phyloP scores from a whole-genome alignment of 2,113 vertebrate species.

The Caretta caretta region DNA sequence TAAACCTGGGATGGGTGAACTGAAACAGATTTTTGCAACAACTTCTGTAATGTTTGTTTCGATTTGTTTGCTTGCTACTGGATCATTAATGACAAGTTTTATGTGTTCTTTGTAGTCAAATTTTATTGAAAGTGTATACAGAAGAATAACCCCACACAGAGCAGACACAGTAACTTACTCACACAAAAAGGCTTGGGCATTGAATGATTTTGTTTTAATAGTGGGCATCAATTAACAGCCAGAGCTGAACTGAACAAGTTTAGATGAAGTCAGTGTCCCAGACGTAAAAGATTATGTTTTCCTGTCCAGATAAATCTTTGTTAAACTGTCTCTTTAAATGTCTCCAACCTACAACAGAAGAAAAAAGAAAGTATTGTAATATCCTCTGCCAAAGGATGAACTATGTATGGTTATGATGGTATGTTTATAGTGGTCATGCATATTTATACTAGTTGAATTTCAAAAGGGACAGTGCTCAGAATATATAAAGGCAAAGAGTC shows the following conservation, averaged over 20 bases:
- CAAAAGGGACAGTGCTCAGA: background rate
- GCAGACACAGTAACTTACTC: constrained; percentile 34
- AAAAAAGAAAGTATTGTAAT: constrained; percentile 45
- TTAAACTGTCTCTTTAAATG: constrained; percentile 61
- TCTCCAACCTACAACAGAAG: constrained; percentile 80
- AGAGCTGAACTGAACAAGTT: constrained; percentile 54
- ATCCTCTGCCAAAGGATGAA: constrained; percentile 4
- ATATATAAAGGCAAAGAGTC: background rate
- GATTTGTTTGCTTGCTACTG: background rate
- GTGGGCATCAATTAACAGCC: constrained; percentile 27
- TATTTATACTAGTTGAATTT: background rate
- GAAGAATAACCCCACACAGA: constrained; percentile 66
- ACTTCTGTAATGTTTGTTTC: background rate
- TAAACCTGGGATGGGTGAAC: background rate
- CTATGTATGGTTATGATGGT: background rate
- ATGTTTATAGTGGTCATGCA: background rate
- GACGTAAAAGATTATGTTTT: constrained; percentile 57
- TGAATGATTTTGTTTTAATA: constrained; percentile 44
- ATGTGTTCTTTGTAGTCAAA: constrained; percentile 65
- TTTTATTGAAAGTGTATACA: constrained; percentile 76
- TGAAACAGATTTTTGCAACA: background rate
- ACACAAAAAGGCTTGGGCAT: constrained; percentile 1
- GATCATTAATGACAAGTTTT: constrained; percentile 16
- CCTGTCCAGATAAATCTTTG: constrained; percentile 60
- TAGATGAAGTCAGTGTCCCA: constrained; percentile 45